Evolutionary conservation across 2,797 vertebrate genomes (phyloP), one percentile per base, ranked within the genome.

Genomic region (Sebastes taczanowskii): DNA sequence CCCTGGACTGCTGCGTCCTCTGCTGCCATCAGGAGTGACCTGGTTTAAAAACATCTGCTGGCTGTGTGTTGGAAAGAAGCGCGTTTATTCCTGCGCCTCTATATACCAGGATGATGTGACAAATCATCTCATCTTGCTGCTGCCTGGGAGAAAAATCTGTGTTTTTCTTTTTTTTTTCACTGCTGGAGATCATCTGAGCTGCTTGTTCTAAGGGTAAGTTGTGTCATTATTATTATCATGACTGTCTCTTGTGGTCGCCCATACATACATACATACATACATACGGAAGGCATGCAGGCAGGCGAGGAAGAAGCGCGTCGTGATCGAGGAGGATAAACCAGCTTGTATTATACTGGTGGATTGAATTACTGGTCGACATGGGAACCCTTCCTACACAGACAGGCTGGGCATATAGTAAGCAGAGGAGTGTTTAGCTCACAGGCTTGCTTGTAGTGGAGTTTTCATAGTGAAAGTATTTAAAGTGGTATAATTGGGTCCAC

Each of bases 91-190:
- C 86, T 74, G 89, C 87, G 75, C 82, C 52, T 80, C 87, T 78
- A 38, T 78, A 38, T 38, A 61, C 66, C 84, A 83, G 72, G 90
- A 96, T 92, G 95, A 95, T 95, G 95, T 96, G 95, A 96, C 92
- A 83, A 80, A 81, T 84, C 86, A 38, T 59, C 58, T 77, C 64
- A 63, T 69, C 79, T 38, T 38, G 38, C 38, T 77, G 85, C 86
- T 77, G 78, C 63, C 66, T 66, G 79, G 67, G 61, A 71, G 56
- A 34, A 55, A 75, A 80, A 90, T 77, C 79, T 49, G 46, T 49
- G 46, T 38, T 38, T 38, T 38, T 14, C 38, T 14, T 38, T 38
- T 38, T 68, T 42, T 42, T 46, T 69, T 35, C 79, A 46, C 81
- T 67, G 86, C 90, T 79, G 91, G 82, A 75, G 83, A 89, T 71